Evolutionary conservation across 2,888 invertebrate species (phyloP), one percentile per base, ranked within the genome.

Genomic region (Incurvaria masculella): DNA sequence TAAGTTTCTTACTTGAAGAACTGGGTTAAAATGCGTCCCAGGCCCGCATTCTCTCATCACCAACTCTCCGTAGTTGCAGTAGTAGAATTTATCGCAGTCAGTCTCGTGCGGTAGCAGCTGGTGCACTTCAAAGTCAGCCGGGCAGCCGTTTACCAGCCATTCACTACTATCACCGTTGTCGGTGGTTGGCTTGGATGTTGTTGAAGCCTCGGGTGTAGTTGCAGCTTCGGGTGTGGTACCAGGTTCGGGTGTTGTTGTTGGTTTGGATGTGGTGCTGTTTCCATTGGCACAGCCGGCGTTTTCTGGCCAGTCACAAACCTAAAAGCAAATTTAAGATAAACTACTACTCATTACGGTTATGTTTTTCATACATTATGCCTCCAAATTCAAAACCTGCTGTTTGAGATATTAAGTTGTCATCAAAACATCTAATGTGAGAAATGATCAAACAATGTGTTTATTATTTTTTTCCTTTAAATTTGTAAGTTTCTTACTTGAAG

Each of bases 41-140:
- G 47, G 45, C 0, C 52, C 49, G 41, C 64, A 63, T 1, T 48
- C 44, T 16, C 55, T 55, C 44, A 57, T 55, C 0, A 59, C 56
- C 21, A 53, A 55, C 16, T 61, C 51, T 2, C 65, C 66, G n/a
- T 52, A 49, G 1, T 58, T 56, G 45, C 66, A 66, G 17, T 60
- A 57, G 50, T 66, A 66, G 58, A 61, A 65, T 20, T 56, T 57
- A 21, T 49, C 48, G 48, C 66, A 66, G 10, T 63, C 52, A 0
- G 44, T 52, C 46, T 60, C 59, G 42, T 66, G 64, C 0, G 65
- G 64, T 3, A 66, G 42, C 0, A 64, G 52, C 3, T 52, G 49
- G 20, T 65, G 59, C 4, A 60, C 46, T 8, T 53, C 20, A 43
- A 55, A 58, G 48, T 61, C 55, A 21, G 57, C 53, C 1, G 64